Evolutionary conservation across 2,888 invertebrate genomes (phyloP).

Genomic region (Chalcis sispes): DNA sequence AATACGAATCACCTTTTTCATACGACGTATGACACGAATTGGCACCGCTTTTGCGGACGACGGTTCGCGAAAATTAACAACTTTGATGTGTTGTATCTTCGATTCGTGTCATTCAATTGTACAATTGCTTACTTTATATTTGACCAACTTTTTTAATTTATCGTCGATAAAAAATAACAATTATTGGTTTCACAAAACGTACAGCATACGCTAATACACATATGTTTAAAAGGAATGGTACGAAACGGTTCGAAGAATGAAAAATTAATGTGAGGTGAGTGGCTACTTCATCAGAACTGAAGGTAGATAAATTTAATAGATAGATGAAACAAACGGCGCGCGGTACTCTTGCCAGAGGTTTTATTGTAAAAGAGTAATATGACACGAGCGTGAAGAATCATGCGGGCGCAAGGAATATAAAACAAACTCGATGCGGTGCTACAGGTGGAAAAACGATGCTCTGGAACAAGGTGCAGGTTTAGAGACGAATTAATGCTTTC

Average conservation of each 20-base stretch:
- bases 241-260: neutral
- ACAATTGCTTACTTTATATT: too few species aligned
- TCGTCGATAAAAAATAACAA: too few species aligned
- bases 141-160: too few species aligned
- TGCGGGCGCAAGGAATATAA: conserved; percentile 48
- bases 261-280: conserved; percentile 17
- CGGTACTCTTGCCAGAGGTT: conserved; percentile 11
- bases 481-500: conserved; percentile 34
- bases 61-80: too few species aligned
- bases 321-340: conserved; percentile 43
- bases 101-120: too few species aligned
- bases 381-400: conserved; percentile 35
- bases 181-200: too few species aligned
- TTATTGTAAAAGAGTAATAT: conserved; percentile 45
- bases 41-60: too few species aligned
- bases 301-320: conserved; percentile 52
- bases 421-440: conserved; percentile 39
- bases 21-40: too few species aligned
- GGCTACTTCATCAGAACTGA: conserved; percentile 19
- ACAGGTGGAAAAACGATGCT: conserved; percentile 61
- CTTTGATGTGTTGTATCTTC: too few species aligned
- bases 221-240: too few species aligned
- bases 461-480: conserved; percentile 46
- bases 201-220: too few species aligned
- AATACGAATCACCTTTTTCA: too few species aligned